Conservation (phyloP, 2,113 vertebrate species). For the western clawed frog (Xenopus tropicalis) region DNA sequence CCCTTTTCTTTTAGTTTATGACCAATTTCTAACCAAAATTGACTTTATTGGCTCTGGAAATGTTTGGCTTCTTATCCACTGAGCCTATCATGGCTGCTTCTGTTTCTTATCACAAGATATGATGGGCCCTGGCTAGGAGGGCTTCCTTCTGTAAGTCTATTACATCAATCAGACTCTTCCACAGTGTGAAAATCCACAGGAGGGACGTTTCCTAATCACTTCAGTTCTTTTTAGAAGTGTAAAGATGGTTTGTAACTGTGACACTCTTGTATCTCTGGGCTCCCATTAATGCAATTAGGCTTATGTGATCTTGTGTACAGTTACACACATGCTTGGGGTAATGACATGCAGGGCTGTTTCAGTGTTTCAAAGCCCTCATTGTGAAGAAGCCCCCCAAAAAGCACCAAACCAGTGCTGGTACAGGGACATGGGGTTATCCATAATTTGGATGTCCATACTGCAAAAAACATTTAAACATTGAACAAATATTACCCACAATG, state of each 20-base stretch:
- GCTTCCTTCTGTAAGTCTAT: background rate
- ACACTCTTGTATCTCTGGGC: background rate
- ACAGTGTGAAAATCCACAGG: constrained; percentile 7
- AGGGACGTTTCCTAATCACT: background rate
- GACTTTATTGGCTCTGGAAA: background rate
- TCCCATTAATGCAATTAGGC: background rate
- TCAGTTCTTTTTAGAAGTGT: constrained; percentile 3
- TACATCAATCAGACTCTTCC: constrained; percentile 14
- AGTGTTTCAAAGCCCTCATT: too few species aligned
- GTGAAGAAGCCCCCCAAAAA: too few species aligned
- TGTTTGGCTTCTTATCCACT: background rate
- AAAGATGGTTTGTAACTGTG: background rate
- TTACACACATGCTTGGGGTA: background rate
- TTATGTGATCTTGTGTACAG: background rate
- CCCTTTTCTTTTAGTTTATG: too few species aligned
- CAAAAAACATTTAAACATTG: too few species aligned
- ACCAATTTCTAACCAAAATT: too few species aligned
- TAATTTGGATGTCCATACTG: too few species aligned
- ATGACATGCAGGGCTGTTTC: too few species aligned
- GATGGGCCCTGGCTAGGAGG: background rate
- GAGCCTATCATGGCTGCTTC: background rate
- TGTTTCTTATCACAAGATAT: background rate
- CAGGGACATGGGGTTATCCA: too few species aligned
- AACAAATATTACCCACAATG: too few species aligned
- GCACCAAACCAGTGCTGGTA: too few species aligned